phyloP scores from a whole-genome alignment of 2,113 vertebrate species.

The Terrapene triunguis region DNA sequence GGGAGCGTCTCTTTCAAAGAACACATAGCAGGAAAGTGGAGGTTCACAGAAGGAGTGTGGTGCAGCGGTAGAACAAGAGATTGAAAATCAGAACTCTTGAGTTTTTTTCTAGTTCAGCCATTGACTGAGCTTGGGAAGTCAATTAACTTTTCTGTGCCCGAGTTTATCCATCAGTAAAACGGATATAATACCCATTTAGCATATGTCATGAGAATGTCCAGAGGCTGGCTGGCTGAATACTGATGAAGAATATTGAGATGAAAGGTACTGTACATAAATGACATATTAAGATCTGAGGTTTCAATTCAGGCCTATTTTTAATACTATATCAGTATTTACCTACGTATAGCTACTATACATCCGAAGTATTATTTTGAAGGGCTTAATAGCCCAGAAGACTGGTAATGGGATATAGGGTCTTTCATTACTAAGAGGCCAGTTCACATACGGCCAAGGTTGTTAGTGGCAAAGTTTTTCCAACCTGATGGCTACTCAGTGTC shows the following conservation, averaged over 20 bases:
- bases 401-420: background rate
- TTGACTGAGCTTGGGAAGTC: background rate
- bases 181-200: background rate
- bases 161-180: background rate
- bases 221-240: background rate
- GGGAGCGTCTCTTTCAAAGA: background rate
- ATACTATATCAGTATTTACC: background rate
- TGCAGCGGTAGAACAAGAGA: background rate
- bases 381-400: background rate
- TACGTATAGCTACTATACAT: background rate
- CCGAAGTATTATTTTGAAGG: background rate
- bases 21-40: background rate
- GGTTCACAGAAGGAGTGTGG: background rate
- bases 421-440: background rate
- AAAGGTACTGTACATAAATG: background rate
- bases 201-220: background rate
- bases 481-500: background rate
- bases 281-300: background rate
- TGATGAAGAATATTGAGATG: background rate
- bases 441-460: background rate
- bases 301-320: background rate
- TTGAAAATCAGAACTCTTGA: background rate
- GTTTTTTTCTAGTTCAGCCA: background rate
- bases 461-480: background rate
- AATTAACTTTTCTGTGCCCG: background rate